Evolutionary conservation across 1,140 invertebrate species (phyloP).

Genomic region (Ylistrum balloti): DNA sequence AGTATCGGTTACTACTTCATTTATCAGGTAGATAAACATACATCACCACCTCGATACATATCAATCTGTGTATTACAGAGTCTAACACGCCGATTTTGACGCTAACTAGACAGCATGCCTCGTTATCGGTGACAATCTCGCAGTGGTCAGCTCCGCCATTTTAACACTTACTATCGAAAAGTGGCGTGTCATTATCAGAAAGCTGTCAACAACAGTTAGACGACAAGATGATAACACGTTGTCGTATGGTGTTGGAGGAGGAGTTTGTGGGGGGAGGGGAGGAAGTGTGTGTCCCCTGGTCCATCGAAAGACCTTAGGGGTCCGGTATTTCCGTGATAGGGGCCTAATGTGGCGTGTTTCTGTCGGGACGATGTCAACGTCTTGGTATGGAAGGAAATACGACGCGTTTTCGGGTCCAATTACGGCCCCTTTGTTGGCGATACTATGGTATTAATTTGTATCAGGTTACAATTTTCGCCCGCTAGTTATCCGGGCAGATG

Average conservation of each 20-base stretch:
- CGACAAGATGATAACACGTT: background rate
- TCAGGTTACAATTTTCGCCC: background rate
- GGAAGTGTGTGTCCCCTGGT: background rate
- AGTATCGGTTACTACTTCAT: no score
- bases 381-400: background rate
- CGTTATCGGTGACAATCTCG: background rate
- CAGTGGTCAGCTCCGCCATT: background rate
- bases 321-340: constrained; percentile 6
- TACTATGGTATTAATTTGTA: constrained; percentile 40
- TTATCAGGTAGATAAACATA: no score
- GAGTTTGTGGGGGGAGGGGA: background rate
- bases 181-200: background rate
- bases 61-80: constrained; percentile 4
- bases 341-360: background rate
- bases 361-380: constrained; percentile 18
- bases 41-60: background rate
- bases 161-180: background rate
- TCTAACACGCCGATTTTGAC: background rate
- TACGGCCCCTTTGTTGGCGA: background rate
- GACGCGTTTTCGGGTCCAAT: constrained; percentile 35
- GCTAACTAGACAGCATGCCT: background rate
- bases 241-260: background rate
- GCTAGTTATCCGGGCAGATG: background rate
- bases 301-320: constrained; percentile 22
- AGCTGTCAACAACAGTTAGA: constrained; percentile 2